Evolutionary conservation across 2,113 vertebrate genomes (phyloP), one percentile per base, ranked within the genome.

Genomic region (Cebus imitator): DNA sequence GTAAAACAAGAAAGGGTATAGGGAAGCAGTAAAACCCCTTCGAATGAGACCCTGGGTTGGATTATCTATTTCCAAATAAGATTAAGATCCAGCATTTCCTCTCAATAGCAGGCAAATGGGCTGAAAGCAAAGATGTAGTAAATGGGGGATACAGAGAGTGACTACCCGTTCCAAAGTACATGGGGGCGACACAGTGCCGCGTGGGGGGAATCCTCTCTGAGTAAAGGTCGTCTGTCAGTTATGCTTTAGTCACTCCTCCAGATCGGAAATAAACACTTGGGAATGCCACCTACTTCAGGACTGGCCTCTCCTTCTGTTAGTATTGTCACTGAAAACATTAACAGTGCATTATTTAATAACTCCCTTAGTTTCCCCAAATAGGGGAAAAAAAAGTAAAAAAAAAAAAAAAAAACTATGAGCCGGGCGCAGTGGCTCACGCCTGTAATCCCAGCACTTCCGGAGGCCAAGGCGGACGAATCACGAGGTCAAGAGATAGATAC

Each of bases 341-440:
- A 87, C 86, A 94, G 73, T 30, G 87, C 87, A 96, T 96, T 87
- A 81, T 58, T 97, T 95, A 93, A 58, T 91, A 93, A 80, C 37
- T 97, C 37, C 35, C 35, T 90, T 30, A 70, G 76, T 96, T 76
- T 66, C 48, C 30, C 32, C 57, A 94, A 37, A 76, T 58, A 66
- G 57, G 21, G 83, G 89, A 78, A 30, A 17, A 16, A 52, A 17
- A 52, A 50, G 13, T 50, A 4, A 43, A 43, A 52, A 52, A 52
- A 17, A 52, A 4, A 50, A 52, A 52, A 52, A 52, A 16, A 16
- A 52, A 52, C 1, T 52, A 52, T 52, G 52, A 52, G 16, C 16
- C 52, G 16, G 52, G 52, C 16, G 16, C 16, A 4, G 52, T 52
- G 52, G 52, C 52, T 52, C 52, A 52, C 16, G 1, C 52, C 52